Conservation (phyloP, 1,140 invertebrate species). For the Drosophila ogumai region DNA sequence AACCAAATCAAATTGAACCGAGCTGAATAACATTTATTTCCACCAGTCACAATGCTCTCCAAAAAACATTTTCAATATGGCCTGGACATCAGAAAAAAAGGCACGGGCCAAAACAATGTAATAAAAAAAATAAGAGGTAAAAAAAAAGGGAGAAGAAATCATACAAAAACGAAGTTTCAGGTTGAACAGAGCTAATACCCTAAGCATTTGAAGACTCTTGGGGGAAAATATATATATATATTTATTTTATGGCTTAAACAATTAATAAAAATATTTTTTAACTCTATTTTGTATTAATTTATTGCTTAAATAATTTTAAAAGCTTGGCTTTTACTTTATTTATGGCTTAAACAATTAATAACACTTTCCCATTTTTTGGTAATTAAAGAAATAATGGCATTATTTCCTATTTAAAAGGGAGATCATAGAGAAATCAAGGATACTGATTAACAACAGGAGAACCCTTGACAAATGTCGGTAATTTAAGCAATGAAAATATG, state of each 20-base stretch:
- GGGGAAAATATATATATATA: no score
- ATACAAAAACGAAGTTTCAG: background rate
- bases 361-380: no score
- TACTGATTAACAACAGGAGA: no score
- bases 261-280: no score
- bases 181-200: background rate
- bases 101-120: background rate
- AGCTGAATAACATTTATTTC: slow-evolving; percentile 36
- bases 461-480: no score
- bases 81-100: background rate
- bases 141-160: background rate
- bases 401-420: no score
- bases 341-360: background rate
- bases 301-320: no score
- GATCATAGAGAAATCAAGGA: no score
- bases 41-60: slow-evolving; percentile 11
- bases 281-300: no score
- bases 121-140: slow-evolving; percentile 15
- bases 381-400: no score
- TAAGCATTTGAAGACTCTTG: background rate
- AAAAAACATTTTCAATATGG: slow-evolving; percentile 30
- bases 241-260: no score
- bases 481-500: no score
- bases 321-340: background rate
- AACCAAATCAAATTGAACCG: slow-evolving; percentile 1